Evolutionary conservation across 2,888 invertebrate genomes (phyloP).

Genomic region (Drosophila suboccidentalis): DNA sequence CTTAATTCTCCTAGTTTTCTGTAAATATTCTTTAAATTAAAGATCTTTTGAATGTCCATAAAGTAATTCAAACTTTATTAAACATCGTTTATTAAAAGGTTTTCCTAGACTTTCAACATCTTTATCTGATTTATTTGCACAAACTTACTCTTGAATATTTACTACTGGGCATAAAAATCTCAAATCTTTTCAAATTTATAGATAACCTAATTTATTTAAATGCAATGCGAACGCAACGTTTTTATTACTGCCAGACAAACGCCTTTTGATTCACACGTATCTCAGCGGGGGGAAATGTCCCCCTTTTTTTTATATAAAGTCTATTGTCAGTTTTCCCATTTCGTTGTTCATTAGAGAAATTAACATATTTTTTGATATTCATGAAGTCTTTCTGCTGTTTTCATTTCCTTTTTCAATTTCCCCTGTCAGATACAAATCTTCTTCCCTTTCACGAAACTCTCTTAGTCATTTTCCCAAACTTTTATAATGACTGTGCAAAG

Average conservation of each 20-base stretch:
- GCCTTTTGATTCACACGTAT: conserved; percentile 42
- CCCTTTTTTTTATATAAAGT: conserved; percentile 13
- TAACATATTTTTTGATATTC: conserved; percentile 51
- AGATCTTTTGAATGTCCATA: too few relatives aligned
- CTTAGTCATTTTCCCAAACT: conserved; percentile 3
- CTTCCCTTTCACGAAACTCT: neutral
- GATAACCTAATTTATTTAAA: conserved; percentile 27
- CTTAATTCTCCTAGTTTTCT: too few relatives aligned
- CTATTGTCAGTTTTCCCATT: conserved; percentile 42
- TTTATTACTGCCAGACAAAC: conserved; percentile 16
- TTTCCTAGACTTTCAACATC: neutral
- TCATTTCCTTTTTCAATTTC: conserved; percentile 37
- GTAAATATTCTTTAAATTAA: too few relatives aligned
- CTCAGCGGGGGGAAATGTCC: conserved; percentile 8
- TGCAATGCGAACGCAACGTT: conserved; percentile 2
- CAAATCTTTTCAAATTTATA: conserved; percentile 29
- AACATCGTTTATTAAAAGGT: too few relatives aligned
- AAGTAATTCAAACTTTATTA: too few relatives aligned
- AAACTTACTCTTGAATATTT: neutral
- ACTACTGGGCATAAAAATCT: neutral
- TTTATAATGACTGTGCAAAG: conserved; percentile 14
- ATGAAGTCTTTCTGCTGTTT: conserved; percentile 22
- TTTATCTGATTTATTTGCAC: neutral
- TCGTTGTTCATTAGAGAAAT: conserved; percentile 49
- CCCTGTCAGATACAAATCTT: conserved; percentile 10